Evolutionary conservation across 2,797 vertebrate species (phyloP).

Genomic region (Chaetodon trifasciatus): DNA sequence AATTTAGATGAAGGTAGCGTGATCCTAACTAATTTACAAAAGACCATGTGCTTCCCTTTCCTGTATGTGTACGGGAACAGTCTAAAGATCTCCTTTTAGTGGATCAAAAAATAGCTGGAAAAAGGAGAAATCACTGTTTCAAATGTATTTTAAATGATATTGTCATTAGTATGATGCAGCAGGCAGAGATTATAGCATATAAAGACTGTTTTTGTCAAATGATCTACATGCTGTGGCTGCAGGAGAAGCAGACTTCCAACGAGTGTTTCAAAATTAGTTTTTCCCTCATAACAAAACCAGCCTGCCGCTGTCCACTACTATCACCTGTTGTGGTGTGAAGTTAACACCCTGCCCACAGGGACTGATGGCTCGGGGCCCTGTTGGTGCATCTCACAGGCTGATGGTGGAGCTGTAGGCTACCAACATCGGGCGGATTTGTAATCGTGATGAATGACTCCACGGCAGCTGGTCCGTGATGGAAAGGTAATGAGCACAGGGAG

Average conservation of each 20-base stretch:
- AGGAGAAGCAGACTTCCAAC: slow-evolving; percentile 29
- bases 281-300: slow-evolving; percentile 50
- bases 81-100: not conserved
- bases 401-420: slow-evolving; percentile 80
- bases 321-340: slow-evolving; percentile 80
- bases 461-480: slow-evolving; percentile 90
- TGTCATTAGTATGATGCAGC: not conserved
- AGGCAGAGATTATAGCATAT: not conserved
- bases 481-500: slow-evolving; percentile 90
- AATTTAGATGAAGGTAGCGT: slow-evolving; percentile 2
- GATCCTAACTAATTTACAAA: not conserved
- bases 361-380: slow-evolving; percentile 63
- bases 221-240: not conserved
- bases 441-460: slow-evolving; percentile 86
- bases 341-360: slow-evolving; percentile 65
- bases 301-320: slow-evolving; percentile 51
- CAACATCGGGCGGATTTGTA: slow-evolving; percentile 82
- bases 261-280: slow-evolving; percentile 51
- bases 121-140: not conserved
- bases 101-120: not conserved
- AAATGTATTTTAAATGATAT: not conserved
- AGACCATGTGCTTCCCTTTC: slow-evolving; percentile 13
- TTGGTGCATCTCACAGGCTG: slow-evolving; percentile 73
- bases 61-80: not conserved
- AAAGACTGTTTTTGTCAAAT: not conserved